A percentile compares a stretch with the other conserved stretches of the same genome.
Evolutionary conservation across 2,113 vertebrate genomes (phyloP).

Genomic region (Megaptera novaeangliae): DNA sequence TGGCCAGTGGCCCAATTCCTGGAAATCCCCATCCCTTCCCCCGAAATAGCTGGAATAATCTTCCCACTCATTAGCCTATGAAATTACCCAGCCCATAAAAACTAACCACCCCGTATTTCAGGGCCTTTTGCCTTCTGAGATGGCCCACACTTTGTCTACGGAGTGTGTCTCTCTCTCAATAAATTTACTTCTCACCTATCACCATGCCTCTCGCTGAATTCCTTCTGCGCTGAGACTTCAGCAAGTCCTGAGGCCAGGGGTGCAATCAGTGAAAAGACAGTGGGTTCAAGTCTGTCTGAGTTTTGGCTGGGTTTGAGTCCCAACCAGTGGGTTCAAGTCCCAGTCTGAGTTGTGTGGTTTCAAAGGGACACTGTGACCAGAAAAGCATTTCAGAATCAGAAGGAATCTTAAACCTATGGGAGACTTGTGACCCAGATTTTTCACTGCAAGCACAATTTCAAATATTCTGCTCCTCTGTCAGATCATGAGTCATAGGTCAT

Average conservation of each 20-base stretch:
- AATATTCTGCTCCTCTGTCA: not conserved
- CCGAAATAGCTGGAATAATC: not conserved
- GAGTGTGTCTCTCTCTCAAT: not conserved
- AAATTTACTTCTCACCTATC: not conserved
- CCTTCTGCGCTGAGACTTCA: not conserved
- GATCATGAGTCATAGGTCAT: not conserved
- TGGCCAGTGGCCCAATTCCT: not conserved
- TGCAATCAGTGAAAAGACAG: not conserved
- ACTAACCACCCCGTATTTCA: rapidly evolving
- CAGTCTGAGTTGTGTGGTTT: not conserved
- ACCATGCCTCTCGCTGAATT: not conserved
- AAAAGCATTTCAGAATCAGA: not conserved
- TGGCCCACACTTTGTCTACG: not conserved
- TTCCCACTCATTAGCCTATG: not conserved
- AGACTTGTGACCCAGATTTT: not conserved
- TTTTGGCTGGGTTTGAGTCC: no score
- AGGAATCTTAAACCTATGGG: not conserved
- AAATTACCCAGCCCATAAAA: not conserved
- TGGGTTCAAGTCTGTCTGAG: no score
- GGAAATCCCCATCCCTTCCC: not conserved
- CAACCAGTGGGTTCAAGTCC: not conserved
- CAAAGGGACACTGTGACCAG: not conserved
- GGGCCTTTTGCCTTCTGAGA: not conserved
- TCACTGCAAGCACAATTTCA: not conserved
- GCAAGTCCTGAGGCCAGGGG: not conserved